Evolutionary conservation across 2,797 vertebrate genomes (phyloP), one percentile per base, ranked within the genome.

Genomic region (Lacerta viridis): DNA sequence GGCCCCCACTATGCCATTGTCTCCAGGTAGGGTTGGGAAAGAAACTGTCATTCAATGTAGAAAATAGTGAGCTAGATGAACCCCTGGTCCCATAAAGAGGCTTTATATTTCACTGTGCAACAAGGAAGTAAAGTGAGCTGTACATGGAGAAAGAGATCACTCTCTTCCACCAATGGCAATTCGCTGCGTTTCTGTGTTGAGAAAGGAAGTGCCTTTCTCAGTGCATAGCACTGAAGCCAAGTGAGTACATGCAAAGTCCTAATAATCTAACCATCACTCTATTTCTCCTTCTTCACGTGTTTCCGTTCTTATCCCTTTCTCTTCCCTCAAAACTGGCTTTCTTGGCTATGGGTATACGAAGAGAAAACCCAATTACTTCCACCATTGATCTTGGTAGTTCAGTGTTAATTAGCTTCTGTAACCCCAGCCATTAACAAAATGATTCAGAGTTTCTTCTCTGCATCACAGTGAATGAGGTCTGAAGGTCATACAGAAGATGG

Each of bases 341-440:
- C 39, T 71, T 85, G 29, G 77, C 39, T 39, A 61, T 72, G 74
- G 36, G 33, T 33, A 77, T 33, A 72, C 17, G 69, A 33, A 46
- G 36, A 33, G 18, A 61, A 69, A 78, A 41, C 5, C 17, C 75
- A 79, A 87, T 90, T 83, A 87, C 78, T 87, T 69, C 36, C 68
- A 36, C 17, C 66, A 87, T 72, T 87, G 88, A 90, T 83, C 85
- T 72, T 83, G 72, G 81, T 78, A 33, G 25, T 43, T 23, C 17
- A 25, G 55, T 89, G 80, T 83, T 83, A 86, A 89, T 89, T 89
- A 86, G 72, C 72, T 89, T 61, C 23, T 9, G 64, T 76, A 71
- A 86, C 75, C 50, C 66, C 23, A 46, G 75, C 50, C 64, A 87
- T 83, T 83, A 61, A 43, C 68, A 61, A 43, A 78, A 46, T 36